Evolutionary conservation across 2,888 invertebrate genomes (phyloP).

Genomic region (Dynastes hyllus): DNA sequence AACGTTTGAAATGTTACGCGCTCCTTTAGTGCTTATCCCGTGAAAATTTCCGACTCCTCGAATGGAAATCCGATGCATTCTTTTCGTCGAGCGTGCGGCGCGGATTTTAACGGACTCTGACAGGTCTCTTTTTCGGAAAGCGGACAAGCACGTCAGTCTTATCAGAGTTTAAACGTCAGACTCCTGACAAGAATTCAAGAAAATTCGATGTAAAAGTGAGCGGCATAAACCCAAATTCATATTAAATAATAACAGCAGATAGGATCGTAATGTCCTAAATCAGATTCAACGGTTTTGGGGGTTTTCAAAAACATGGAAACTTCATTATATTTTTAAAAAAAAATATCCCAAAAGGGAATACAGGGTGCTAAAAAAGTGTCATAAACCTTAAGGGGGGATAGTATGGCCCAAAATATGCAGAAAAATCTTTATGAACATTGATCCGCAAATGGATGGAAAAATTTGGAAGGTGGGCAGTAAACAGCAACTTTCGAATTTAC

Average conservation of each 20-base stretch:
- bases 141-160: neutral
- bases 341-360: no score
- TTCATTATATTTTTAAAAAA: no score
- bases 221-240: neutral
- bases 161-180: constrained; percentile 3
- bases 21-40: neutral
- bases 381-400: no score
- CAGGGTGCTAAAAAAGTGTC: no score
- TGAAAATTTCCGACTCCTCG: constrained; percentile 11
- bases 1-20: constrained; percentile 7
- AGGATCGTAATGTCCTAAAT: neutral
- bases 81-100: neutral
- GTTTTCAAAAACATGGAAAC: no score
- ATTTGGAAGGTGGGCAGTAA: no score
- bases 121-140: neutral
- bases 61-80: constrained; percentile 14
- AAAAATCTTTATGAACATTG: no score
- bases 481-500: no score
- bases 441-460: no score
- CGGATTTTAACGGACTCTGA: constrained; percentile 2
- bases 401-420: no score
- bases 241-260: constrained; percentile 16
- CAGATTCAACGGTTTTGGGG: neutral
- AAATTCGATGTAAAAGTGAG: neutral
- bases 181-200: neutral